A percentile compares a stretch with the other conserved stretches of the same genome.
Evolutionary conservation across 2,888 invertebrate genomes (phyloP).

Genomic region (Boloria selene): DNA sequence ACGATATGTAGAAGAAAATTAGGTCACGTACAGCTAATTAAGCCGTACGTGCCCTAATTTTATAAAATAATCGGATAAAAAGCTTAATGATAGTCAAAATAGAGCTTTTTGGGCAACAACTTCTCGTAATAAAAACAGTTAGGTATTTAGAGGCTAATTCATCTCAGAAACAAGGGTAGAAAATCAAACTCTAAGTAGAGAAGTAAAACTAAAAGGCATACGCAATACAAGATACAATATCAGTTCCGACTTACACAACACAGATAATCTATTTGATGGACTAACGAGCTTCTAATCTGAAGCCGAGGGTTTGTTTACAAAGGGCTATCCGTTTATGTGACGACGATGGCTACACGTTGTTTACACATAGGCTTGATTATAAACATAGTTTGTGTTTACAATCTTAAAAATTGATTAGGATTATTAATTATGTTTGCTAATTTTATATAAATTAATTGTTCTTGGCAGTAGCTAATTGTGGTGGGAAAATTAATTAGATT

Average conservation of each 20-base stretch:
- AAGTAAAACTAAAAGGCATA: background rate
- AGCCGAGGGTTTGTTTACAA: slow-evolving; percentile 29
- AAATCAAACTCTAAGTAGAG: too few species aligned
- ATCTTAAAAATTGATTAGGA: slow-evolving; percentile 12
- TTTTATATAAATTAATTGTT: background rate
- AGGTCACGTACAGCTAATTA: too few species aligned
- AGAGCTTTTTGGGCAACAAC: too few species aligned
- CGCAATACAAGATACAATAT: slow-evolving; percentile 21
- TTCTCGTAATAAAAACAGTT: too few species aligned
- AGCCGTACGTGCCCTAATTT: too few species aligned
- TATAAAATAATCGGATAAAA: too few species aligned
- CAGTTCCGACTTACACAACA: slow-evolving; percentile 28
- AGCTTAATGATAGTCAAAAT: too few species aligned
- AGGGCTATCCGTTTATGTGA: slow-evolving; percentile 20
- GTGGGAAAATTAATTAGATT: background rate
- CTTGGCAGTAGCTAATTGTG: background rate
- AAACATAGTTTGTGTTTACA: slow-evolving; percentile 3
- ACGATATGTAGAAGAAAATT: too few species aligned
- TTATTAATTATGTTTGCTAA: slow-evolving; percentile 6
- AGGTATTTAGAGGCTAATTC: too few species aligned
- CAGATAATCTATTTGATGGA: slow-evolving; percentile 37
- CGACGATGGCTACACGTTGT: slow-evolving; percentile 13
- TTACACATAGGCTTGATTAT: slow-evolving; percentile 18
- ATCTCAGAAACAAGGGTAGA: too few species aligned
- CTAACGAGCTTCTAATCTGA: slow-evolving; percentile 37